Evolutionary conservation across 2,888 invertebrate species (phyloP), one percentile per base, ranked within the genome.

Genomic region (Fabriciana adippe): DNA sequence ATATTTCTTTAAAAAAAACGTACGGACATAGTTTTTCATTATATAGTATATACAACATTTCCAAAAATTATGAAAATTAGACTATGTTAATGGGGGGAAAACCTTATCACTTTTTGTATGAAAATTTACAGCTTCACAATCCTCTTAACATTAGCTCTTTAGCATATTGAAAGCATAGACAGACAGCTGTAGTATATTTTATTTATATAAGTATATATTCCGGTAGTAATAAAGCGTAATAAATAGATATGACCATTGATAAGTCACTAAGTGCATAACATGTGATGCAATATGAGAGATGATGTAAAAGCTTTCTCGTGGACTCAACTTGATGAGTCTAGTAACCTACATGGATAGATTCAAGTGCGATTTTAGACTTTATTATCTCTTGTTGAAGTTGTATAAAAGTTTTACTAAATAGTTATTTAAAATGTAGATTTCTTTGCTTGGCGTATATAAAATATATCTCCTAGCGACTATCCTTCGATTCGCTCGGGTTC

Each of bases 221-320:
- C 21, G 50, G 47, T 59, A 53, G 72, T 75, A 47, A 59, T 59
- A 21, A 59, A 47, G 47, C 47, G 26, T 26, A 48, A 48, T 48
- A 13, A n/a, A 26, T 59, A 47, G 26, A 4, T 59, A n/a, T 47
- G 47, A 1, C n/a, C 11, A 26, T 16, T 31, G 26, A 48, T 48
- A 59, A 26, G 3, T 21, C 21, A 21, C 21, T 21, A 21, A n/a
- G 11, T 59, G 26, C 48, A 59, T 59, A 59, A 31, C 14, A 2
- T 26, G n/a, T 59, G 26, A 59, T 59, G 48, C 31, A 59, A 59
- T 45, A 18, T 21, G 15, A 26, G n/a, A 6, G 13, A 26, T 91
- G 90, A 91, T 76, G 91, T 85, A 91, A 91, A 87, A 87, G 81
- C 84, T 90, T 91, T 91, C 89, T 84, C 89, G 83, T 83, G 82